These are phyloP conservation scores for Panurus biarmicus DNA, from an alignment of 2,113 vertebrate genomes.

Conservation along the genomic window DNA sequence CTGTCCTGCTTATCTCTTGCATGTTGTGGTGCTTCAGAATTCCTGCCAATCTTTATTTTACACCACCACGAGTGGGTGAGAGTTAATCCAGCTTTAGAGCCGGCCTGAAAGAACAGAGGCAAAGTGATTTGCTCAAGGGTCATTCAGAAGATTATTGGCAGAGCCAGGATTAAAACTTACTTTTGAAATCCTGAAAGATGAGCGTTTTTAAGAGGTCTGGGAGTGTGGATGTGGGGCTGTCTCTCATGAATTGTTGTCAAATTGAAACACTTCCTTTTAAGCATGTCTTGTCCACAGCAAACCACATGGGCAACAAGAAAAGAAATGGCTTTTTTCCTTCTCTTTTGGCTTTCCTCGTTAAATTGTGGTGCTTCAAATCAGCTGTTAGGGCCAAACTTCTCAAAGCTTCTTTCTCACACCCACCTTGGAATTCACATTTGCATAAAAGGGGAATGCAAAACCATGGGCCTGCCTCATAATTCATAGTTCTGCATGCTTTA, in stretches of 20 bases:
- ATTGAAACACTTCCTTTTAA: background rate
- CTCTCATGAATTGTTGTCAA: background rate
- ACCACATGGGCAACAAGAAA: background rate
- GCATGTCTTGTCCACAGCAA: background rate
- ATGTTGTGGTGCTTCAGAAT: background rate
- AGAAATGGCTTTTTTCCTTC: background rate
- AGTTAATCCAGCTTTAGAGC: constrained; percentile 24
- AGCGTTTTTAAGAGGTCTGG: background rate
- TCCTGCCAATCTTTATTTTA: background rate
- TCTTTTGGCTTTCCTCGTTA: background rate
- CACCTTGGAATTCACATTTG: background rate
- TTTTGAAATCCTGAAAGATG: constrained; percentile 18
- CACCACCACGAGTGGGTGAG: background rate
- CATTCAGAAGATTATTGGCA: constrained; percentile 28
- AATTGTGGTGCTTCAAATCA: background rate
- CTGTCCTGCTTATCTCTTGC: background rate
- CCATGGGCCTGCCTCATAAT: background rate
- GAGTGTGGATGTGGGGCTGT: background rate
- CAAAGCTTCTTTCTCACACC: background rate
- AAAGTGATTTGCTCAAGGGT: constrained; percentile 20
- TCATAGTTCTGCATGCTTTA: background rate
- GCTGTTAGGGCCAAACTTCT: background rate
- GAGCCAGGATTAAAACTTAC: constrained; percentile 1
- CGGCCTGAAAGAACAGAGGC: background rate
- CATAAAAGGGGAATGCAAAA: background rate